Base-by-base conservation (phyloP, 2,888 invertebrate species). In the Iselma pallidipennis region DNA sequence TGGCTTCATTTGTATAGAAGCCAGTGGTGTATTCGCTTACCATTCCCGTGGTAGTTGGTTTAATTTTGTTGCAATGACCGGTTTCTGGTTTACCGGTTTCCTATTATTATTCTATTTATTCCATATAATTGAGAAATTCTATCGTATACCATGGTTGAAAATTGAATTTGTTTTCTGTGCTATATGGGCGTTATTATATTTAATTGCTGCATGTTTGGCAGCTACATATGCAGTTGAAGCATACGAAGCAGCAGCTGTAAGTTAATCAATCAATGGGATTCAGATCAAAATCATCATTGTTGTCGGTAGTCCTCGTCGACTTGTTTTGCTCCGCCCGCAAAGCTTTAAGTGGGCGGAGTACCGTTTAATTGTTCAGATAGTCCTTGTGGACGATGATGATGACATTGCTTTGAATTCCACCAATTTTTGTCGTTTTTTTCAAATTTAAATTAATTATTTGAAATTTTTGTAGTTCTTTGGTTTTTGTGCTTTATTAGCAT, bases 131-230 rank as follows among this genome's bases (percentile, higher is more conserved):
- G 95, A 95, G 82, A 91, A 91, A 80, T 88, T 91, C 77, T 90
- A 89, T 79, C 89, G 87, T 81, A 89, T 95, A 72, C 95, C 95
- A 2, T 95, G 95, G 95, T 82, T 95, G 61, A 90, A 89, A 81
- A 86, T 92, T 66, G 95, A 95, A 83, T 86, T 94, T 66, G 82
- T 85, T 2, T 94, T 88, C 82, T 91, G 91, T 76, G 85, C 85
- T 6, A 65, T 91, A 7, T 92, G 92, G 92, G 84, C 89, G 1
- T 77, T 89, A 49, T 86, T 92, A 67, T 94, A 91, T 78, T 82
- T 95, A 65, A 84, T 94, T 59, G 93, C 92, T 1, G 86, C 92
- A 0, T 85, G 88, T 26, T 82, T 94, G 59, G 89, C 89, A 1
- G 87, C 89, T 21, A 86, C 89, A 0, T 85, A 84, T 28, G 81